These are phyloP conservation scores for Archivesica marissinica DNA, from an alignment of 1,140 invertebrate genomes.

Conservation along the genomic window DNA sequence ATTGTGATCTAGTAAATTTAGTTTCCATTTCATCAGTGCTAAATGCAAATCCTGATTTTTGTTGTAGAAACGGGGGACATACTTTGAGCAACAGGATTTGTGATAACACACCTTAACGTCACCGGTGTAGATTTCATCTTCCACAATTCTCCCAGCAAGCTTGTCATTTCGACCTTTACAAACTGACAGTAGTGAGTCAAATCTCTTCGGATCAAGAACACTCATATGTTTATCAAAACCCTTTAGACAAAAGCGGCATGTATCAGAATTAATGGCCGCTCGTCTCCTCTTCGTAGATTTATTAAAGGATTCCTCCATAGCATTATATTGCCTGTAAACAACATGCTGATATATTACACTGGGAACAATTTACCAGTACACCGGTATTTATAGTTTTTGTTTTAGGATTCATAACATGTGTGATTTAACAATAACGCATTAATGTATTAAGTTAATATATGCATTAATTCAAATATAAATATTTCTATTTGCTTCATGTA, in stretches of 20 bases:
- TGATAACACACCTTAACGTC: not conserved
- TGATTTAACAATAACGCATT: too few relatives aligned
- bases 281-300: not conserved
- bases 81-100: slow-evolving; percentile 9
- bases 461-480: too few relatives aligned
- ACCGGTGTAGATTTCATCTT: not conserved
- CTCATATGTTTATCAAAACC: not conserved
- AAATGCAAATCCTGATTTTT: not conserved
- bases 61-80: slow-evolving; percentile 10
- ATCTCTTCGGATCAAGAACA: slow-evolving; percentile 13
- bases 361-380: not conserved
- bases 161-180: slow-evolving; percentile 14
- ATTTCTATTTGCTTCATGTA: too few relatives aligned
- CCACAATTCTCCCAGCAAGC: not conserved
- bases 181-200: slow-evolving; percentile 1
- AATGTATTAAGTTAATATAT: too few relatives aligned
- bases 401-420: too few relatives aligned
- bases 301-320: not conserved
- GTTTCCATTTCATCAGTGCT: not conserved
- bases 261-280: not conserved
- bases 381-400: not conserved
- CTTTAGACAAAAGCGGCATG: slow-evolving; percentile 11
- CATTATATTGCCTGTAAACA: not conserved
- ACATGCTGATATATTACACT: not conserved
- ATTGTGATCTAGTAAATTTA: slow-evolving; percentile 2